These are phyloP conservation scores for Aplysia californica DNA, from an alignment of 1,140 invertebrate genomes.

Conservation along the genomic window DNA sequence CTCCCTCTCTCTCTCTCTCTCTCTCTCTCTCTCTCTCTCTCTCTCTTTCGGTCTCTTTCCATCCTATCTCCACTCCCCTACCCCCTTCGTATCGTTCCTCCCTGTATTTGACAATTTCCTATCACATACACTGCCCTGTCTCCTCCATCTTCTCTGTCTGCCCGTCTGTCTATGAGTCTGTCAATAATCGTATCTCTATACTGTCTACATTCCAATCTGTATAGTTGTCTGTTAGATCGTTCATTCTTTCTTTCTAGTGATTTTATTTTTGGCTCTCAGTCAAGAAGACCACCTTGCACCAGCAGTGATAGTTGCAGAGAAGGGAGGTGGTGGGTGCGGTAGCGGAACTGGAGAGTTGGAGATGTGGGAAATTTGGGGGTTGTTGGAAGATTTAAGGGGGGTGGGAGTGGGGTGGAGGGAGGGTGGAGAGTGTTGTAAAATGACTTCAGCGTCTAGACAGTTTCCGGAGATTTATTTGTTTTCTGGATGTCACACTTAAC, in stretches of 20 bases:
- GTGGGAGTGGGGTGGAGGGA: neutral
- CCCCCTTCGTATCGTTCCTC: neutral
- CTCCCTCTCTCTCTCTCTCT: conserved; percentile 15
- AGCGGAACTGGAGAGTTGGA: neutral
- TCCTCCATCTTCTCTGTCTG: neutral
- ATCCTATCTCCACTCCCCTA: conserved; percentile 10
- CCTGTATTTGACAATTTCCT: neutral
- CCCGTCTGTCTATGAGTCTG: neutral
- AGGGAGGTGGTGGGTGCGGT: neutral
- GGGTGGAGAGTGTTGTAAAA: neutral
- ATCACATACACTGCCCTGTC: too few relatives aligned
- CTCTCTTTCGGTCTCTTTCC: conserved; percentile 9
- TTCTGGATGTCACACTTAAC: too few relatives aligned
- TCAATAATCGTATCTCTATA: neutral
- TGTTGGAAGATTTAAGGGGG: neutral
- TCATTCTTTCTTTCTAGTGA: neutral
- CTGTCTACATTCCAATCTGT: conserved; percentile 17
- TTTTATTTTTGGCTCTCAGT: neutral
- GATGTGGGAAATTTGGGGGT: neutral
- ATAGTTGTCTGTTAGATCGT: neutral
- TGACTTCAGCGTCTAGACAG: too few relatives aligned
- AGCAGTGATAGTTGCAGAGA: neutral
- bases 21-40: conserved; percentile 16
- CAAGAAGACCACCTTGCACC: neutral
- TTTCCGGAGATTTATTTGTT: too few relatives aligned